Evolutionary conservation across 1,140 invertebrate genomes (phyloP), one percentile per base, ranked within the genome.

Genomic region (Papilio machaon): DNA sequence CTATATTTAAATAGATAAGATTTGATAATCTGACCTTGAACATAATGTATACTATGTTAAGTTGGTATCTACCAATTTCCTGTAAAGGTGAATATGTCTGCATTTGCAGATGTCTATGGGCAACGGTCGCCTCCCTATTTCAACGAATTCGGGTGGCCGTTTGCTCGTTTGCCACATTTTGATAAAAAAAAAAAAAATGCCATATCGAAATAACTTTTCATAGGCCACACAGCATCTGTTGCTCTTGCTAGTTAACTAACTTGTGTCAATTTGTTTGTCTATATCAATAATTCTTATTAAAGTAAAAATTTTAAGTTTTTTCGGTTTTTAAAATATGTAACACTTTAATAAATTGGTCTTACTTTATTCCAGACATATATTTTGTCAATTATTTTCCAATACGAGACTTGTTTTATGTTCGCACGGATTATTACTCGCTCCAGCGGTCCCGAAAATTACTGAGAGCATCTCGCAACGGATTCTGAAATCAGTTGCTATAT

Each of bases 351-450:
- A 1, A 23, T 64, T 23, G 10, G 9, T 67, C 19, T 67, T 67
- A 60, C 23, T 23, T 23, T 11, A 13, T 30, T 64, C 13, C 13
- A 70, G 13, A 70, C 6, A 35, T 35, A 70, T 23, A 23, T 70
- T 70, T 70, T 35, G 64, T 70, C 64, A 70, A 70, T 70, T 70
- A 70, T 70, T 70, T 70, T 17, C 64, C 64, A 70, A 70, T 70
- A 70, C 13, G 64, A 5, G 64, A 35, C 64, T 70, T 70, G 64
- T 70, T 70, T 70, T 38, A 70, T 70, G 64, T 70, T 35, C 64
- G 64, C 13, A 70, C 64, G 64, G 64, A 70, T 70, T 70, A 70
- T 70, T 70, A 35, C 64, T 35, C 64, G 64, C 64, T 70, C 64
- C 64, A 70, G 15, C 30, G 64, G 6, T 23, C 64, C 5, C 64